Conservation (phyloP, 1,140 invertebrate genomes). For the Calliopsis andreniformis region DNA sequence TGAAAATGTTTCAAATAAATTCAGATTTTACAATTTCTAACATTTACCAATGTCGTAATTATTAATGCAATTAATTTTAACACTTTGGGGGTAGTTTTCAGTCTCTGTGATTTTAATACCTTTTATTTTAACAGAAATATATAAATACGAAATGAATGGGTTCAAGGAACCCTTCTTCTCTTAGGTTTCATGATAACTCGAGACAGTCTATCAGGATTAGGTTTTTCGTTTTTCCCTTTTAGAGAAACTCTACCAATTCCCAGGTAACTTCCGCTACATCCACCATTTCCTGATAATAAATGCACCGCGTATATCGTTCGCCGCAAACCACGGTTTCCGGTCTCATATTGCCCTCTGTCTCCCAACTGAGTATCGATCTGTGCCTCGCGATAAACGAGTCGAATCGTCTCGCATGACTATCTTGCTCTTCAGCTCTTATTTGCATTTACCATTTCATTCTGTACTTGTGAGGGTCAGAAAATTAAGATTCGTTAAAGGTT, state of each 20-base stretch:
- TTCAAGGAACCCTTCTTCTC: no score
- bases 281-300: constrained; percentile 17
- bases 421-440: background rate
- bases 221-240: background rate
- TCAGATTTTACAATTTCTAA: no score
- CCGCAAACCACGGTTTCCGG: constrained; percentile 40
- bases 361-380: constrained; percentile 37
- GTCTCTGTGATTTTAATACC: no score
- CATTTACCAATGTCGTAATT: no score
- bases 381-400: constrained; percentile 10
- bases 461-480: background rate
- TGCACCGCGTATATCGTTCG: constrained; percentile 7
- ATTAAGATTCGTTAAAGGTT: no score
- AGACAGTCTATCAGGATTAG: no score
- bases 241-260: background rate
- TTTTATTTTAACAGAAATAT: no score
- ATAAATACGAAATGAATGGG: no score
- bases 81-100: no score
- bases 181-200: no score
- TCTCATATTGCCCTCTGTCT: constrained; percentile 5
- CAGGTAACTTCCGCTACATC: constrained; percentile 15
- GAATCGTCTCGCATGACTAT: constrained; percentile 4
- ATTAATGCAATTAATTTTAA: no score
- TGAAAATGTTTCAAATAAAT: no score
- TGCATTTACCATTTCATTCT: background rate